Conservation (phyloP, 2,888 invertebrate genomes). For the Andrena dorsata region DNA sequence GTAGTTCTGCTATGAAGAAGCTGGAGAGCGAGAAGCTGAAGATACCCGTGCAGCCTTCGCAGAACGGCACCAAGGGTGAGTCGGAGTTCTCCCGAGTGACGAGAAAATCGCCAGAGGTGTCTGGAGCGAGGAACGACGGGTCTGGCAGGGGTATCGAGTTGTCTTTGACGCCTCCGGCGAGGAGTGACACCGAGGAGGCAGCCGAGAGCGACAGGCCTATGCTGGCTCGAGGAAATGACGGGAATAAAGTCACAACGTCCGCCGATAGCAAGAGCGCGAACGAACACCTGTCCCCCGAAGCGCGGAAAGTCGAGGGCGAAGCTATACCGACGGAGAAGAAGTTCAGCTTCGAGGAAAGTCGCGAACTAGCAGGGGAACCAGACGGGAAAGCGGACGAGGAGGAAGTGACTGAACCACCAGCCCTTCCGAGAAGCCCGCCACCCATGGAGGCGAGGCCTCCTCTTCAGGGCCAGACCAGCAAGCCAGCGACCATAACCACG, state of each 20-base stretch:
- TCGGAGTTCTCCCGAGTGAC: constrained; percentile 40
- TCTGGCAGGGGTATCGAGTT: constrained; percentile 70
- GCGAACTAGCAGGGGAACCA: constrained; percentile 93
- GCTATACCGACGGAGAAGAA: constrained; percentile 64
- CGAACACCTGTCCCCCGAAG: constrained; percentile 41
- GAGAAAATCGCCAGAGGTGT: constrained; percentile 35
- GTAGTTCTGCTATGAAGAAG: constrained; percentile 78
- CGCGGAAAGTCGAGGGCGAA: constrained; percentile 77
- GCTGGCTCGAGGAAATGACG: constrained; percentile 62
- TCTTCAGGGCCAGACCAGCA: constrained; percentile 38
- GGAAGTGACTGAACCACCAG: constrained; percentile 89
- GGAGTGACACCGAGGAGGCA: constrained; percentile 80
- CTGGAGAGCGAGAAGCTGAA: constrained; percentile 78
- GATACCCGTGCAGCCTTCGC: constrained; percentile 55
- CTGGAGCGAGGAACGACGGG: constrained; percentile 47
- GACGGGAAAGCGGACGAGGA: constrained; percentile 95
- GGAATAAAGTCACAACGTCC: constrained; percentile 61
- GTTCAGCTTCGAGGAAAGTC: constrained; percentile 87
- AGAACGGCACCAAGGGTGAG: constrained; percentile 40
- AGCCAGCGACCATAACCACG: constrained; percentile 76
- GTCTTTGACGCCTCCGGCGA: constrained; percentile 81
- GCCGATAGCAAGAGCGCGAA: constrained; percentile 58
- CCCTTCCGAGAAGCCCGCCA: constrained; percentile 90
- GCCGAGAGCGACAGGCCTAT: constrained; percentile 62
- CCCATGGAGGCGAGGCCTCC: constrained; percentile 84